Evolutionary conservation across 1,140 invertebrate genomes (phyloP), one percentile per base, ranked within the genome.

Genomic region (Ganaspis sp.): DNA sequence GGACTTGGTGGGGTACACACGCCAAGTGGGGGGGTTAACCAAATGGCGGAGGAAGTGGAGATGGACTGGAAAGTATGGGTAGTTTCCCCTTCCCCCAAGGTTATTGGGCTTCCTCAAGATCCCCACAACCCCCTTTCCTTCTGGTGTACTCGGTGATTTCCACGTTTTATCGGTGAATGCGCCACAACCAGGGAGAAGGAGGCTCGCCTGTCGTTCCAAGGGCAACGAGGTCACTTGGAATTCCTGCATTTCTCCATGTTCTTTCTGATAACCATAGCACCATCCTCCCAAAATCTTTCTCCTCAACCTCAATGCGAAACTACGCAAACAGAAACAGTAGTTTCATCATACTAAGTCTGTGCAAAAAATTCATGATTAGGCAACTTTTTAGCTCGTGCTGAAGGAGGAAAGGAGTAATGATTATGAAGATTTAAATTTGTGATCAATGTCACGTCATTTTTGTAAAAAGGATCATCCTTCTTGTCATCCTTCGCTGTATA

Each of bases 131-230:
- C 37, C 17, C 37, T 21, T 37, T 34, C 37, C 29, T 42, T 17
- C 17, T 70, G 38, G 38, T 58, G 78, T 58, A 53, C 69, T 77
- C 37, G 42, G 26, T 71, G 45, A 70, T 70, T 72, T 80, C 75
- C 76, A 49, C 58, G 38, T 12, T 75, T 71, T 79, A 79, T 77
- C 81, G 83, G 81, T 79, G 82, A 86, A 82, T 76, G 85, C 58
- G 74, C 81, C 38, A 37, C 45, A 40, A 53, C 29, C 19, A n/a
- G 40, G 26, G 42, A 12, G 42, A 76, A 76, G 73, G 53, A 72
- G 76, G 81, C 82, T 85, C 82, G 84, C 81, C 88, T 85, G 88
- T 81, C 83, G 71, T 87, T 83, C 83, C 87, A 89, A 89, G 88
- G 88, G 81, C 87, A 81, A 85, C 87, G 84, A 83, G 86, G 86